Conservation (phyloP, 2,797 vertebrate species). For the Hypotaenidia okinawae region DNA sequence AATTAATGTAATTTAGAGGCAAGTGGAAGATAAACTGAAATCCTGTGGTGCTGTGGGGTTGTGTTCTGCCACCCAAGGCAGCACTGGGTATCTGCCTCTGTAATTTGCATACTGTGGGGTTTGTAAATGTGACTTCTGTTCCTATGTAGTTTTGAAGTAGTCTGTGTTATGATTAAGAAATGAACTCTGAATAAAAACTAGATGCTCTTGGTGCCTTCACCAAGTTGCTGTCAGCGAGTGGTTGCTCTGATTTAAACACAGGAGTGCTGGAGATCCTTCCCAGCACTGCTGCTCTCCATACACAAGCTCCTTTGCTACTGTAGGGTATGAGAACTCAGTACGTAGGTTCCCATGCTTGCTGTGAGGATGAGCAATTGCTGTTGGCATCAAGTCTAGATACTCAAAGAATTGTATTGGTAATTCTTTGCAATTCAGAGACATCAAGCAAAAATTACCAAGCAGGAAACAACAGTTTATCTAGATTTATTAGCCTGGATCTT, state of each 20-base stretch:
- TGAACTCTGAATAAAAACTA: background rate
- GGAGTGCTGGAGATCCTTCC: background rate
- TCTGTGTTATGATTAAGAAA: background rate
- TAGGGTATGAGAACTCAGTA: background rate
- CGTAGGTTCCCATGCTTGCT: background rate
- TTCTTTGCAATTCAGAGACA: background rate
- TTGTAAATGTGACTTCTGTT: background rate
- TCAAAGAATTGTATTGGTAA: background rate
- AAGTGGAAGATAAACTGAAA: constrained; percentile 9
- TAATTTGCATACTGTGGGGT: background rate
- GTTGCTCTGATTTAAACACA: background rate
- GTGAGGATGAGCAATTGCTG: background rate
- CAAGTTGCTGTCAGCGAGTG: background rate
- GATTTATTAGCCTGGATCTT: background rate
- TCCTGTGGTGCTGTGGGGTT: background rate
- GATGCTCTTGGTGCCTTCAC: background rate
- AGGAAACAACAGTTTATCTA: background rate
- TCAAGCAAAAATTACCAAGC: background rate
- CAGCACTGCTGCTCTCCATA: background rate
- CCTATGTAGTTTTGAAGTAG: background rate
- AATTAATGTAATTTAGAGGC: constrained; percentile 53
- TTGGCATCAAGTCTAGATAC: background rate
- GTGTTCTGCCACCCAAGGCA: background rate
- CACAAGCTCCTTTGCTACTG: background rate
- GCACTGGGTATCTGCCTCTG: background rate